Evolutionary conservation across 2,888 invertebrate species (phyloP), one percentile per base, ranked within the genome.

Genomic region (Leucoptera coffeella): DNA sequence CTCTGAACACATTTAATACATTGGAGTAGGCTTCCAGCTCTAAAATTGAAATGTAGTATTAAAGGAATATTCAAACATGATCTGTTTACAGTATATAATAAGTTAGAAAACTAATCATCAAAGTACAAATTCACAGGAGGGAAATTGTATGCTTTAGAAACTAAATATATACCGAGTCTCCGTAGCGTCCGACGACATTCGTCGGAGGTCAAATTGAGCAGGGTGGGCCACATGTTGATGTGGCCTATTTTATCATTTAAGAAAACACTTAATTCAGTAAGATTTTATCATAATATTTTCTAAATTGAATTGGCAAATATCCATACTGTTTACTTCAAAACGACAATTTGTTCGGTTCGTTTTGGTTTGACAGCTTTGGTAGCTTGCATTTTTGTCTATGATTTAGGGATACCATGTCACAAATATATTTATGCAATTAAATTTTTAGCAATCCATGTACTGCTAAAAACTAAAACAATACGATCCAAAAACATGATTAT

Each of bases 11-110:
- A 49, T 87, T 86, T 32, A 94, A 81, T 56, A 93, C 78, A 57
- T 83, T 82, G 44, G 88, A 83, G 75, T 93, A 94, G 38, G 93
- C 90, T 69, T 92, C 91, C 54, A 94, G 67, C 76, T 94, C 91
- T 91, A 55, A 29, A 75, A 73, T 46, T 47, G 58, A 50, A 51
- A 17, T 17, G 17, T 6, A 9, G 17, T 17, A 17, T 17, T 17
- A 7, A 9, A 17, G 9, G 9, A 17, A 6, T 17, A 9, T 17
- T 9, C 17, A 17, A 17, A 17, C 17, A 17, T 7, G 9, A 7
- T 17, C 6, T 7, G 9, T 6, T 9, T 6, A 17, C 9, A 20
- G 9, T 14, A 11, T n/a, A 9, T 4, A 6, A 22, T 22, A 22
- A 22, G 22, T 4, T 22, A 6, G 7, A 10, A 22, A 12, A n/a